Evolutionary conservation across 2,113 vertebrate genomes (phyloP), one percentile per base, ranked within the genome.

Genomic region (Conger conger): DNA sequence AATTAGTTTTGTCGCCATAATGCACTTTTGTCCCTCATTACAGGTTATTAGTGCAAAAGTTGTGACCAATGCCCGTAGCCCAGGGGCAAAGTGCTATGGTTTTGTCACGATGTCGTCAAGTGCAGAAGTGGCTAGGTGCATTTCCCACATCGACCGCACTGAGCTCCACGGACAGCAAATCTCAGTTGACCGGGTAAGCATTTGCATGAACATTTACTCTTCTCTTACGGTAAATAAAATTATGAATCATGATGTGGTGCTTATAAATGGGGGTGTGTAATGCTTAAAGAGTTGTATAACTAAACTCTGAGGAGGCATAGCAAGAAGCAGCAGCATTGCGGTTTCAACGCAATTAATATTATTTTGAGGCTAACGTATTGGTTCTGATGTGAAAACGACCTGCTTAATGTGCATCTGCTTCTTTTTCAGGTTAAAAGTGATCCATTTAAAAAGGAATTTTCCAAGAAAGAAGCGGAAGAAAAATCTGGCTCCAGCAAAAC

Each of bases 41-140:
- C 86, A 99, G 98, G 98, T 99, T 83, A 94, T 98, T 86, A 98
- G 97, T 88, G 98, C 98, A 86, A 99, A 99, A 88, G 98, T 99
- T 84, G 98, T 99, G 78, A 99, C 98, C 86, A 99, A 98, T 83
- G 98, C 98, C 79, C 97, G 97, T 82, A 99, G 98, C 92, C 98
- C 98, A 0, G 97, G 98, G 82, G 97, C 97, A 54, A 99, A 98
- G 85, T 99, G 98, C 91, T 99, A 99, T 0, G 98, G 98, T 83
- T 95, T 99, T 87, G 98, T 99, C 37, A 98, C 97, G 0, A 98
- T 99, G 97, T 99, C 97, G 3, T 99, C 97, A 3, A 97, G 97
- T 53, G 94, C 96, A 33, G 98, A 99, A 83, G 97, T 98, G 87
- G 93, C 96, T 0, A 93, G 98, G 13, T 99, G 98, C 37, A 97